phyloP scores from a whole-genome alignment of 1,140 invertebrate species.

The Phymorhynchus buccinoides region DNA sequence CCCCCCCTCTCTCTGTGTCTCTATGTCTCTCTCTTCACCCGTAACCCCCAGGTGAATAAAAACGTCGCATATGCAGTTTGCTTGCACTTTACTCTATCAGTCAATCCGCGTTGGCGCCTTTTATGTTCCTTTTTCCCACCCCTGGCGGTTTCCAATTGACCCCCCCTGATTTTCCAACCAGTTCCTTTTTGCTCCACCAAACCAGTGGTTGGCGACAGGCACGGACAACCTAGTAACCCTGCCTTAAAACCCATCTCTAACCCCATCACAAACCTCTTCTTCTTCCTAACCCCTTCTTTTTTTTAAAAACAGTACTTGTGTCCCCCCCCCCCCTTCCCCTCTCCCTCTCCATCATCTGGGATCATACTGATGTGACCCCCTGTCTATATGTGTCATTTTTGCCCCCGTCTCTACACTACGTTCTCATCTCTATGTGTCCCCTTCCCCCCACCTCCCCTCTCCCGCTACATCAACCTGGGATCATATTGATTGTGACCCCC shows the following conservation, averaged over 20 bases:
- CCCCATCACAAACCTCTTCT: background rate
- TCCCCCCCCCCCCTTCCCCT: background rate
- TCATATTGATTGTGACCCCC: no score
- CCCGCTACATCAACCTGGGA: no score
- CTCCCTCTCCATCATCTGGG: background rate
- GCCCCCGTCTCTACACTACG: no score
- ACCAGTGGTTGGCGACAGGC: background rate
- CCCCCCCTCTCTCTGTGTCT: no score
- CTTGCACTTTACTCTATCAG: background rate
- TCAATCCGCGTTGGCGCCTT: background rate
- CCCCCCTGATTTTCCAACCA: background rate
- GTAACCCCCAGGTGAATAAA: background rate
- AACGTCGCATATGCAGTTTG: background rate
- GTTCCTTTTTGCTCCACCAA: background rate
- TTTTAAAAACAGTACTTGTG: no score
- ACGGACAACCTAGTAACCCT: background rate
- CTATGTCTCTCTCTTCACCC: no score
- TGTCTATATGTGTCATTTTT: no score
- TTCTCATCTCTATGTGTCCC: no score
- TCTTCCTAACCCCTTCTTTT: no score
- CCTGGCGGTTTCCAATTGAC: background rate
- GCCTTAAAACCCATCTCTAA: background rate
- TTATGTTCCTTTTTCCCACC: background rate
- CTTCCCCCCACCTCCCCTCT: no score
- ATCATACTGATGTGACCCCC: no score